A percentile compares a stretch with the other conserved stretches of the same genome.
Evolutionary conservation across 2,888 invertebrate species (phyloP).

Genomic region (Poecilus cupreus): DNA sequence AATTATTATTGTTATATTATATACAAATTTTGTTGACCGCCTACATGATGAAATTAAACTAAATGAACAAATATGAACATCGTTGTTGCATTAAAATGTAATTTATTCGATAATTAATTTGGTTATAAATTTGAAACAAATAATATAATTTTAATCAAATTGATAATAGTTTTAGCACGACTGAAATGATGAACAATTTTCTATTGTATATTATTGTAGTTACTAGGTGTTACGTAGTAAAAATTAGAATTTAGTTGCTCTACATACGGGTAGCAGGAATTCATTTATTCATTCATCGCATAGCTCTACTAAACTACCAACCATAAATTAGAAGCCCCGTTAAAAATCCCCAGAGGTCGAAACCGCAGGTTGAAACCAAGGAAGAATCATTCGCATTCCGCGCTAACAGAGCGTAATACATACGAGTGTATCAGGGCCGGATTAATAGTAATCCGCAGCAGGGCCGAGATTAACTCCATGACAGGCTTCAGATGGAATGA

Average conservation of each 20-base stretch:
- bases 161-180: too few relatives aligned
- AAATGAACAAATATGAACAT: background rate
- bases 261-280: too few relatives aligned
- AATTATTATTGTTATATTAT: constrained; percentile 4
- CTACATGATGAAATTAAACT: constrained; percentile 18
- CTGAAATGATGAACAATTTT: too few relatives aligned
- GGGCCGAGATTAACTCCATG: constrained; percentile 18
- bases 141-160: constrained; percentile 1
- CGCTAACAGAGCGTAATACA: background rate
- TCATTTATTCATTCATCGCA: background rate
- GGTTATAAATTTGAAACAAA: background rate
- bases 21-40: background rate
- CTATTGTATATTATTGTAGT: too few relatives aligned
- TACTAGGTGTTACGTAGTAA: too few relatives aligned
- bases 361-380: too few relatives aligned
- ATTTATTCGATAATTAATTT: constrained; percentile 26
- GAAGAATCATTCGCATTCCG: too few relatives aligned
- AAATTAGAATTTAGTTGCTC: too few relatives aligned
- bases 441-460: constrained; percentile 35
- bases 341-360: too few relatives aligned
- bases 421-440: background rate
- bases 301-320: too few relatives aligned
- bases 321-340: too few relatives aligned
- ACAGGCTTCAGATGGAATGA: constrained; percentile 44
- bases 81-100: background rate